Conservation (phyloP, 2,113 vertebrate genomes). For the Calidris pugnax region DNA sequence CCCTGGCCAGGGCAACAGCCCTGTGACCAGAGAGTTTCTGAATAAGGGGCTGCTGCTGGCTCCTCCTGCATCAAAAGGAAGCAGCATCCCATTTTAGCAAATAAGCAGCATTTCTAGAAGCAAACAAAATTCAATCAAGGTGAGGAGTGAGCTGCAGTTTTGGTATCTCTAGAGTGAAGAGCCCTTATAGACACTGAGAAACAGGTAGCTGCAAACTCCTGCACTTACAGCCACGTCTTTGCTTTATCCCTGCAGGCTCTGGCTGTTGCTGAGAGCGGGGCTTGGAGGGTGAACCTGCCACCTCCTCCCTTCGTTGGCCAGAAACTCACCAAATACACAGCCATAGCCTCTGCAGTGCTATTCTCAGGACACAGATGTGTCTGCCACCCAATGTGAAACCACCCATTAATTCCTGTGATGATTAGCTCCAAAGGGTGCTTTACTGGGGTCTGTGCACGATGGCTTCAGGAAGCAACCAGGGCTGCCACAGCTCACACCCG, state of each 20-base stretch:
- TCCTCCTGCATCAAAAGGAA: background rate
- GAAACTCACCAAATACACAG: background rate
- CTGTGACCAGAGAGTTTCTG: background rate
- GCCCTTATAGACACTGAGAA: background rate
- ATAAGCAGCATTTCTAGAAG: background rate
- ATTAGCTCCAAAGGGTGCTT: background rate
- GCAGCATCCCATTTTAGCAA: background rate
- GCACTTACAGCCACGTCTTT: background rate
- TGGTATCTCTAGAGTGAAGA: background rate
- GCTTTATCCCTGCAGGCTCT: background rate
- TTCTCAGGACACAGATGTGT: background rate
- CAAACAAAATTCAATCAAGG: background rate
- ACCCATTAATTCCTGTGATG: constrained; percentile 42
- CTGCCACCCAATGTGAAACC: background rate
- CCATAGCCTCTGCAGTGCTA: background rate
- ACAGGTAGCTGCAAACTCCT: background rate
- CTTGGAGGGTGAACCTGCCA: background rate
- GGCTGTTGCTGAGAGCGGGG: background rate
- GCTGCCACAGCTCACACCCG: background rate
- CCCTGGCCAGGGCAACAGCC: background rate
- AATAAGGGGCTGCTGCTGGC: fast-evolving
- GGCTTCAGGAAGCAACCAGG: background rate
- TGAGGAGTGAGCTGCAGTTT: background rate
- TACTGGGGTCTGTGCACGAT: background rate
- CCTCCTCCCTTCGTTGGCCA: background rate